A percentile compares a stretch with the other conserved stretches of the same genome.
Evolutionary conservation across 2,797 vertebrate species (phyloP).

Genomic region (Lerista edwardsae): DNA sequence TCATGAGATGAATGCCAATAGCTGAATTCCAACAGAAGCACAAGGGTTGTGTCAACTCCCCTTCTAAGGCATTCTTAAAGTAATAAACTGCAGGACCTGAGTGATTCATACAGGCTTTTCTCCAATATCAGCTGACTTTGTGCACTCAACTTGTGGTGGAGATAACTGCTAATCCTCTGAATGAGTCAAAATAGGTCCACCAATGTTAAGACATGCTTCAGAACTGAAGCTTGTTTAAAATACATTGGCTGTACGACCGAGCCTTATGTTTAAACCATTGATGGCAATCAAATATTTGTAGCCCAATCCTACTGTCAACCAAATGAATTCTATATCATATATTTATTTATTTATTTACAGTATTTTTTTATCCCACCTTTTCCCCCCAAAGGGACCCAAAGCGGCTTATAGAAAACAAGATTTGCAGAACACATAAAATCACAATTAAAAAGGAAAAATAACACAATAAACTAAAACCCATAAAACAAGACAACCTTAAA

Average conservation of each 20-base stretch:
- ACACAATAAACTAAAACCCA: no score
- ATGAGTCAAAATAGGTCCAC: not conserved
- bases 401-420: no score
- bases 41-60: not conserved
- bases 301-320: slow-evolving; percentile 8
- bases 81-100: not conserved
- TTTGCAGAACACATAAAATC: no score
- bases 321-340: slow-evolving; percentile 36
- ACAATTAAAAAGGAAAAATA: no score
- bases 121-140: not conserved
- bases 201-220: not conserved
- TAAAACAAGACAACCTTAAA: no score
- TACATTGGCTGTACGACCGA: not conserved
- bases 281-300: not conserved
- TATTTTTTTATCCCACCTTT: no score
- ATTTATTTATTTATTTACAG: no score
- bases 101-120: no score
- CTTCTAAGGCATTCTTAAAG: not conserved
- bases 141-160: not conserved
- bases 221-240: not conserved
- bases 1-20: not conserved
- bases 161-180: not conserved
- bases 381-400: no score
- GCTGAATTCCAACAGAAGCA: not conserved
- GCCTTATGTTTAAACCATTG: not conserved